Evolutionary conservation across 2,888 invertebrate genomes (phyloP).

Genomic region (Andrena trimmerana): DNA sequence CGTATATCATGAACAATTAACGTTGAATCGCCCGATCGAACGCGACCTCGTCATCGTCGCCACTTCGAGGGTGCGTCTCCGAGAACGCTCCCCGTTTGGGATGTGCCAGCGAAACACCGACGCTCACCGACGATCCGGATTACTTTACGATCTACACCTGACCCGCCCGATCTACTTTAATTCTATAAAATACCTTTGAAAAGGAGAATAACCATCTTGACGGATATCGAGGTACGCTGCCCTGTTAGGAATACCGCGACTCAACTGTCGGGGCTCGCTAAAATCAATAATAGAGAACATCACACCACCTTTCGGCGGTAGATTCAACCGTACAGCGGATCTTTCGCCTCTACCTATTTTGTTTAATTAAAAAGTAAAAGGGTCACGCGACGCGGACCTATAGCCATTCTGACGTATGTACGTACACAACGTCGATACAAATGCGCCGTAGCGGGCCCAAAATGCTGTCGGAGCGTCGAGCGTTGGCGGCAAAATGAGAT

Average conservation of each 20-base stretch:
- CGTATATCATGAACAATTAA: slow-evolving; percentile 9
- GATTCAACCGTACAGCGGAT: slow-evolving; percentile 53
- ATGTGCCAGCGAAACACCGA: background rate
- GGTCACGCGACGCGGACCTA: background rate
- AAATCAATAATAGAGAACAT: slow-evolving; percentile 75
- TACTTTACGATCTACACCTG: background rate
- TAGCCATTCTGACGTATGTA: background rate
- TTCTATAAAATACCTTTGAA: slow-evolving; percentile 74
- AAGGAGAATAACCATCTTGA: slow-evolving; percentile 78
- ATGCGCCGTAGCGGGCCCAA: background rate
- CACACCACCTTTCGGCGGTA: slow-evolving; percentile 69
- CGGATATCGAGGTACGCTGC: slow-evolving; percentile 63
- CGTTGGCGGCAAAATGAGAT: too few relatives aligned
- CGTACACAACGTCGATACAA: background rate
- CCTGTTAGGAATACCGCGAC: slow-evolving; percentile 70
- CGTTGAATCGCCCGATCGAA: slow-evolving; percentile 9
- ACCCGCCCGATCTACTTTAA: background rate
- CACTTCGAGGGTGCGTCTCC: background rate
- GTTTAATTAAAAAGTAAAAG: slow-evolving; percentile 1
- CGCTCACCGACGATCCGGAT: too few relatives aligned
- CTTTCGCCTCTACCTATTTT: background rate
- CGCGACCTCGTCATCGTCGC: background rate
- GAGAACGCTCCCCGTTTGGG: background rate
- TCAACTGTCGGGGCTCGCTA: slow-evolving; percentile 53
- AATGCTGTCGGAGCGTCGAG: background rate